Conservation (phyloP, 2,113 vertebrate species). For the Psittacara wagleri region DNA sequence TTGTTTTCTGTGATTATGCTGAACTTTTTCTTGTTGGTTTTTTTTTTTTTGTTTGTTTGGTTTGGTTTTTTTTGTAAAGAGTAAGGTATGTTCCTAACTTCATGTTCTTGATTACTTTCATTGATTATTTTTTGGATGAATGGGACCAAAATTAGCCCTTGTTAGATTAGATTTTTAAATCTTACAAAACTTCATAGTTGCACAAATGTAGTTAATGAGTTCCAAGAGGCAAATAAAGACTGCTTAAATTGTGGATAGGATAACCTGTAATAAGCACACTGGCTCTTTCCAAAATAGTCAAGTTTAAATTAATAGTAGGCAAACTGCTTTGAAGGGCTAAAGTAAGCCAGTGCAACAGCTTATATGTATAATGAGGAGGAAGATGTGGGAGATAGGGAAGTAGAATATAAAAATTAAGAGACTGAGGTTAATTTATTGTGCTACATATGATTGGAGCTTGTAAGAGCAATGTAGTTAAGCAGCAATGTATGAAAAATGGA, state of each 20-base stretch:
- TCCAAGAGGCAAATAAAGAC: neutral
- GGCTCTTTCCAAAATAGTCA: neutral
- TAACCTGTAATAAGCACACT: neutral
- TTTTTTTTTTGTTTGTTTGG: neutral
- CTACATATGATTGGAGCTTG: neutral
- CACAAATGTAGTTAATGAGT: neutral
- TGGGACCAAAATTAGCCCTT: neutral
- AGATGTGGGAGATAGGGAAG: neutral
- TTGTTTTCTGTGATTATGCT: neutral
- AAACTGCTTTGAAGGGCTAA: neutral
- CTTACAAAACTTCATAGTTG: neutral
- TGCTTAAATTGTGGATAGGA: neutral
- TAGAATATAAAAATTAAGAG: neutral
- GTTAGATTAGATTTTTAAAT: neutral
- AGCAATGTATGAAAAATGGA: neutral
- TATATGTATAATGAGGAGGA: neutral
- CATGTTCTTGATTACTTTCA: neutral
- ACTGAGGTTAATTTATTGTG: neutral
- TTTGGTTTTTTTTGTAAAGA: neutral
- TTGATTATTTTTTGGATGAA: neutral
- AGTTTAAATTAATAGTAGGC: neutral
- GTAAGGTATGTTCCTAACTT: neutral
- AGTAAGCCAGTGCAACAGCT: neutral
- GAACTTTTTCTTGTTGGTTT: no score
- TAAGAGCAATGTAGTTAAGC: neutral